phyloP scores from a whole-genome alignment of 2,888 invertebrate species.

The Mimas tiliae region DNA sequence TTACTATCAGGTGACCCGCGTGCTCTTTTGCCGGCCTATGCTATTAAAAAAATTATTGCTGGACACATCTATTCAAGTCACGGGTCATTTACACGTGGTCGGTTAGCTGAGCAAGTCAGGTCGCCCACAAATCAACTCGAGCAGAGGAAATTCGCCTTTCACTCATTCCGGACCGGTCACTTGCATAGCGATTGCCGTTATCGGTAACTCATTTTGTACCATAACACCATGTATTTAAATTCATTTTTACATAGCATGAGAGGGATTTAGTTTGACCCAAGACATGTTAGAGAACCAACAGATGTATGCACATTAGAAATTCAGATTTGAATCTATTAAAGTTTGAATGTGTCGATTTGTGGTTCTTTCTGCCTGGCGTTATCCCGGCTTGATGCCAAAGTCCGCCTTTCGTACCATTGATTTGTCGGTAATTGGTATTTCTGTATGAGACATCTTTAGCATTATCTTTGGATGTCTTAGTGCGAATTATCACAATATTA shows the following conservation, averaged over 20 bases:
- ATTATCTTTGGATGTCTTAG: too few species aligned
- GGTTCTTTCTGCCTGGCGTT: too few species aligned
- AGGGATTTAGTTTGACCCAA: not conserved
- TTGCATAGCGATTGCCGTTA: constrained; percentile 47
- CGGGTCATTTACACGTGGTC: not conserved
- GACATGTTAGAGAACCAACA: constrained; percentile 5
- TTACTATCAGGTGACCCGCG: too few species aligned
- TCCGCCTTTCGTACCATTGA: too few species aligned
- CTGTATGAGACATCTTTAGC: too few species aligned
- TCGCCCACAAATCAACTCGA: constrained; percentile 30
- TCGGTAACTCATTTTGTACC: constrained; percentile 16
- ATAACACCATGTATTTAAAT: constrained; percentile 17
- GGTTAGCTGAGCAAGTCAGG: not conserved
- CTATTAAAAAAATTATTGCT: too few species aligned
- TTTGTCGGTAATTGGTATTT: too few species aligned
- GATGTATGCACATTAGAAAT: constrained; percentile 20
- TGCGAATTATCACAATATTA: too few species aligned
- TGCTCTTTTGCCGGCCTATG: too few species aligned
- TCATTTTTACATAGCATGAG: constrained; percentile 6
- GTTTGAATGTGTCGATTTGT: not conserved
- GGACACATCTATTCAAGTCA: not conserved
- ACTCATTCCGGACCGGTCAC: constrained; percentile 42
- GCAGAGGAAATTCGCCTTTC: constrained; percentile 52
- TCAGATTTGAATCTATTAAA: constrained; percentile 6
- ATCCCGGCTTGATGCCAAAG: too few species aligned